phyloP scores from a whole-genome alignment of 2,888 invertebrate genomes.

The Tetranychus piercei region DNA sequence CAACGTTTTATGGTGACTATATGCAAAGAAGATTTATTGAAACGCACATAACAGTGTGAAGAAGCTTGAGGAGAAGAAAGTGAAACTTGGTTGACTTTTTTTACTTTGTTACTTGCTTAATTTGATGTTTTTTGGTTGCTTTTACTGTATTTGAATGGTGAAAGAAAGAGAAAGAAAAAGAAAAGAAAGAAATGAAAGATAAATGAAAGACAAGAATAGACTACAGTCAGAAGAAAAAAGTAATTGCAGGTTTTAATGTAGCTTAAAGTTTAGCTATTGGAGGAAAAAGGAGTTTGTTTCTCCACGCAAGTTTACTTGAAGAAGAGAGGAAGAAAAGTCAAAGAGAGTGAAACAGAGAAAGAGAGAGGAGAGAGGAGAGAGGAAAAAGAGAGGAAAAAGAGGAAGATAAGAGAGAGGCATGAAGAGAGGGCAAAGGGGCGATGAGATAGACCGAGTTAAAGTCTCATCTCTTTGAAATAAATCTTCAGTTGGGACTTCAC shows the following conservation, averaged over 20 bases:
- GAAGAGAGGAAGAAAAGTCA: background rate
- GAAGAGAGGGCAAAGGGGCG: background rate
- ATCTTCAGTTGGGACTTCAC: background rate
- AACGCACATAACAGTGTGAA: too few relatives aligned
- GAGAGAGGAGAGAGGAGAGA: background rate
- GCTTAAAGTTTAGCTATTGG: background rate
- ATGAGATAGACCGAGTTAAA: background rate
- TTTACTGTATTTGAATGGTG: background rate
- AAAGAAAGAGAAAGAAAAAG: background rate
- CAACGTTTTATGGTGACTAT: background rate
- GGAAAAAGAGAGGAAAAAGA: background rate
- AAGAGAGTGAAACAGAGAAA: conserved; percentile 9
- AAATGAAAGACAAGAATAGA: background rate
- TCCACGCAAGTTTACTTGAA: background rate
- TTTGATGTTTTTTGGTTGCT: background rate
- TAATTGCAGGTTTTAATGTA: background rate
- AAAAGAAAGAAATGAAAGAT: background rate
- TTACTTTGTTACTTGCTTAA: background rate
- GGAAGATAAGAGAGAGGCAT: background rate
- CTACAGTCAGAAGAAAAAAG: background rate
- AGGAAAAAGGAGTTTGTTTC: background rate
- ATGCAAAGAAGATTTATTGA: background rate
- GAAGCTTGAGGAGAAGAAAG: background rate
- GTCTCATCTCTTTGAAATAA: background rate
- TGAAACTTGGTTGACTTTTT: background rate